Evolutionary conservation across 2,113 vertebrate species (phyloP).

Genomic region (Turdus rufiventris): DNA sequence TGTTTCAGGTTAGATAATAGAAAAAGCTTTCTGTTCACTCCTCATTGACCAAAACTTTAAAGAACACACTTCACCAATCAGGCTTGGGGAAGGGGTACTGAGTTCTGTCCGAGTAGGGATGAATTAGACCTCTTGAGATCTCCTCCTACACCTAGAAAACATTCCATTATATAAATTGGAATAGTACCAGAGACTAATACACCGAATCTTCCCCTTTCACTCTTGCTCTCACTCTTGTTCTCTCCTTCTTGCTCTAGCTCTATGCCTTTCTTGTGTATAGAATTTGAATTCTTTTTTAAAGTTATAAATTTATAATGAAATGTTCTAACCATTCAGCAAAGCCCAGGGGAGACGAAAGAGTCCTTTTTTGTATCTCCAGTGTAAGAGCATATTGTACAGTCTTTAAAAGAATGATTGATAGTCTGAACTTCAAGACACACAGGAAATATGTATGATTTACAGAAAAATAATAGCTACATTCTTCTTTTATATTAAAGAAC

Average conservation of each 20-base stretch:
- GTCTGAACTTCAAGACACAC: background rate
- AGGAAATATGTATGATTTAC: background rate
- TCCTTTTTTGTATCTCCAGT: background rate
- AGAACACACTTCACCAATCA: background rate
- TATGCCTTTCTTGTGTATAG: background rate
- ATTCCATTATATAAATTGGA: background rate
- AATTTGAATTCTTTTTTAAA: background rate
- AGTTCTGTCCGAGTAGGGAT: background rate
- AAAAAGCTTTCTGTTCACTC: background rate
- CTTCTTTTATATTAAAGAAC: background rate
- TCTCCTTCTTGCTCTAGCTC: background rate
- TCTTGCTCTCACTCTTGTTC: background rate
- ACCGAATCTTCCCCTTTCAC: background rate
- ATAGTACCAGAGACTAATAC: background rate
- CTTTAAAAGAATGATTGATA: background rate
- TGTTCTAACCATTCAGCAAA: background rate
- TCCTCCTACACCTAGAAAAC: background rate
- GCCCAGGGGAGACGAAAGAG: background rate
- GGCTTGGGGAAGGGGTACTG: background rate
- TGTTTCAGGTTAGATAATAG: background rate
- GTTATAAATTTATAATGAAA: background rate
- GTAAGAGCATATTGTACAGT: fast-evolving
- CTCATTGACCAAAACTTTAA: background rate
- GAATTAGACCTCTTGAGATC: background rate
- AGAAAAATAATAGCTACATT: background rate